These are phyloP conservation scores for Artemisiospiza belli DNA, from an alignment of 2,113 vertebrate genomes.

Conservation along the genomic window DNA sequence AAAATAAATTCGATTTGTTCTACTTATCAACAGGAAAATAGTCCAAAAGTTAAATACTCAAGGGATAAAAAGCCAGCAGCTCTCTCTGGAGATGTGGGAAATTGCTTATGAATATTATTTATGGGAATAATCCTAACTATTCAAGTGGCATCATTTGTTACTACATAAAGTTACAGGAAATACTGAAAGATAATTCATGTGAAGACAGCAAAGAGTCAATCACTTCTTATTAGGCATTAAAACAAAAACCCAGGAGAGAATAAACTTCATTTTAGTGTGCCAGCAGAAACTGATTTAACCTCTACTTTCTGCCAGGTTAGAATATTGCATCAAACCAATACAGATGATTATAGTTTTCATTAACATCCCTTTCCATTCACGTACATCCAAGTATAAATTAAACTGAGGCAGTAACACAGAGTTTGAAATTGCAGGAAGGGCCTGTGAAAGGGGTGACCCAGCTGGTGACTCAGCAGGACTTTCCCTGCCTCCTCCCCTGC, in stretches of 20 bases:
- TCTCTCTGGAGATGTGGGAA: background rate
- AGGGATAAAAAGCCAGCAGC: background rate
- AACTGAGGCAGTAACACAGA: background rate
- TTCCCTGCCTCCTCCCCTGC: slow-evolving; percentile 19
- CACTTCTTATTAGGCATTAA: background rate
- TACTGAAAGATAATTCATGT: background rate
- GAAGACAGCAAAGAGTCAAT: background rate
- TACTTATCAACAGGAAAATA: background rate
- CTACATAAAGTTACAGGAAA: background rate
- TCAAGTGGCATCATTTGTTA: background rate
- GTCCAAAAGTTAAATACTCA: background rate
- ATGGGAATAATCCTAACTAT: background rate
- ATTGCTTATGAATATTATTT: background rate
- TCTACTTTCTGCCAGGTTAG: background rate
- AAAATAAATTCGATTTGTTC: background rate
- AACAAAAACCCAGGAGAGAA: background rate
- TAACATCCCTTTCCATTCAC: background rate
- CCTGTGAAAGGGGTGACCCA: slow-evolving; percentile 14
- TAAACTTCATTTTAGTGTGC: background rate
- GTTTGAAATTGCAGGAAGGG: background rate
- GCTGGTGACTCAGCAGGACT: slow-evolving; percentile 54
- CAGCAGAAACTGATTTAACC: background rate
- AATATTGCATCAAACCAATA: background rate
- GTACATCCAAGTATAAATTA: background rate
- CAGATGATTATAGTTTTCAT: background rate